Conservation (phyloP, 2,888 invertebrate species). For the Hylaea fasciaria region DNA sequence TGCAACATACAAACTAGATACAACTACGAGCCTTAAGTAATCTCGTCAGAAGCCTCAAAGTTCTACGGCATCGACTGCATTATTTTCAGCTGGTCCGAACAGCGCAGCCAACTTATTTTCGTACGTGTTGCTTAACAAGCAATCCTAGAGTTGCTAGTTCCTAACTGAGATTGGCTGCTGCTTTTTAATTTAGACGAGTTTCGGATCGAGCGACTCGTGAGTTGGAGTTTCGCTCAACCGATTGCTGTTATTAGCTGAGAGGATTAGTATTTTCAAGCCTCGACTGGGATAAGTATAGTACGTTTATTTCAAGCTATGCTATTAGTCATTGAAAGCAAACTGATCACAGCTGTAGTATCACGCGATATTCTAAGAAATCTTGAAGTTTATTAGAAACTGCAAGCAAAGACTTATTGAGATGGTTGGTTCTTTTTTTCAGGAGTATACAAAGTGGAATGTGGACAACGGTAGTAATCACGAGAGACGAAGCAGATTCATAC, state of each 20-base stretch:
- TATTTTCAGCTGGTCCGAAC: constrained; percentile 64
- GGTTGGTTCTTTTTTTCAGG: too few relatives aligned
- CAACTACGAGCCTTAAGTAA: constrained; percentile 60
- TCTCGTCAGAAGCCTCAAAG: constrained; percentile 73
- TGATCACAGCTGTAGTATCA: not conserved
- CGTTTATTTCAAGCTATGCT: constrained; percentile 13
- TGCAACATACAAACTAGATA: constrained; percentile 53
- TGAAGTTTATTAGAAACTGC: too few relatives aligned
- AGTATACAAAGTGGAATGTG: too few relatives aligned
- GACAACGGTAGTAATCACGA: too few relatives aligned
- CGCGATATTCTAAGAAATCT: too few relatives aligned
- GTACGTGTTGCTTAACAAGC: constrained; percentile 43
- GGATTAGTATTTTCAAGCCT: not conserved
- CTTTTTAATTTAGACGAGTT: constrained; percentile 40
- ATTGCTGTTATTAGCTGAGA: constrained; percentile 17
- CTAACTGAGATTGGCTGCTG: constrained; percentile 41
- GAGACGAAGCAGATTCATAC: too few relatives aligned
- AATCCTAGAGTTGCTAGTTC: constrained; percentile 34
- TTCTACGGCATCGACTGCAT: constrained; percentile 72
- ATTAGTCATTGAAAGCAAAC: constrained; percentile 10
- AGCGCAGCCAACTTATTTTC: constrained; percentile 57
- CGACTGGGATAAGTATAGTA: constrained; percentile 10
- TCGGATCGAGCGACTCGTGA: constrained; percentile 13
- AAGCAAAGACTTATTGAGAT: too few relatives aligned
- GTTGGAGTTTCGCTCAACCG: constrained; percentile 23